Evolutionary conservation across 2,888 invertebrate genomes (phyloP), one percentile per base, ranked within the genome.

Genomic region (Lacanobia wlatinum): DNA sequence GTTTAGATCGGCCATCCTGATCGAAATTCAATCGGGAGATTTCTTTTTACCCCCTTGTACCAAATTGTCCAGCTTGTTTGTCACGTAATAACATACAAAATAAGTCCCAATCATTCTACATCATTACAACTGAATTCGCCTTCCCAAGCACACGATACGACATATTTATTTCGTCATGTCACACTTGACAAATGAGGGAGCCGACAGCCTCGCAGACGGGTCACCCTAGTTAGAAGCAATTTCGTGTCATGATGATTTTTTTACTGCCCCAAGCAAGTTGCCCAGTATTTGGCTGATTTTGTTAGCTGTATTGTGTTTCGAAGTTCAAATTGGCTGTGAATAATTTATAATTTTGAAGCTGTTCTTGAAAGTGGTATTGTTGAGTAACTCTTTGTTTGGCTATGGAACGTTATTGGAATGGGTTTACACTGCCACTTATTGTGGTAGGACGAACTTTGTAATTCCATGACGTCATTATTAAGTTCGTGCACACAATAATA

Each of bases 171-270:
- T 75, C 75, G 72, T 69, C 72, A 52, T 62, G 78, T 70, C 72
- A 73, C 61, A 12, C 18, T 61, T 83, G 83, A 83, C 79, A 82
- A 83, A 84, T 83, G 85, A 83, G 63, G 38, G 61, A 52, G 63
- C 23, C 40, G 71, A 72, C 71, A 73, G 61, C 56, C 68, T 18
- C 76, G 52, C 53, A 23, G 23, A 55, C 68, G 70, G 83, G 83
- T 79, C 79, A 83, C 69, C 83, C 65, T 63, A 69, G 68, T 58
- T 83, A 84, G 85, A 83, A 83, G 83, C 83, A 76, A 84, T 83
- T 82, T 83, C 83, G 59, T 84, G 83, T 83, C 70, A 82, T 64
- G 63, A 84, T 79, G 62, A 69, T 79, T 83, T 83, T 83, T 83
- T 76, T 83, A 82, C 70, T 70, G 70, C 70, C 61, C 50, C 63